Evolutionary conservation across 2,888 invertebrate genomes (phyloP), one percentile per base, ranked within the genome.

Genomic region (Buathra laborator): DNA sequence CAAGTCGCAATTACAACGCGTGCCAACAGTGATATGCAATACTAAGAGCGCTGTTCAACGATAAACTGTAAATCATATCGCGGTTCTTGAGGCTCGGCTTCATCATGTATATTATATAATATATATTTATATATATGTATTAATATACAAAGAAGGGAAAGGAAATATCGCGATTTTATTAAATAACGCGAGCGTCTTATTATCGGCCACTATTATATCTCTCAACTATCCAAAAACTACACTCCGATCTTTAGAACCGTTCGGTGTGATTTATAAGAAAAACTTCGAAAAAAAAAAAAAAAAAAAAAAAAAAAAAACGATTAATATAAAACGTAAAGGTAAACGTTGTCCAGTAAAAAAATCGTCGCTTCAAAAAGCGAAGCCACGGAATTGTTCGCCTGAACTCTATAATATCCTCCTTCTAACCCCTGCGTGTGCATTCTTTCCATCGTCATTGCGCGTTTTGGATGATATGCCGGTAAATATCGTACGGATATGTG

Each of bases 41-140:
- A 64, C 56, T 84, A 67, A 77, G 77, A 81, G 81, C 71, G 51
- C 74, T 85, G 80, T 70, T 83, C 80, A 86, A 86, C 87, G 76
- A 84, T 80, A 56, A 86, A 86, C 81, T 83, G 81, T 78, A 83
- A 86, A 87, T 81, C 29, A 85, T 66, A 82, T 85, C 70, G 80
- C 77, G 79, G 53, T 81, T 79, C 81, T 83, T 80, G 75, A 79
- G 83, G 83, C 83, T 83, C 83, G 83, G 83, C 83, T 83, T 80
- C 70, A 77, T 77, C 66, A 72, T 76, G 66, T 66, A 82, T 67
- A 81, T 74, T 44, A 53, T 80, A 80, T 72, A 71, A 62, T 62
- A 16, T 14, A 56, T 72, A 80, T 67, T 67, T 72, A 68, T 74
- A 81, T 74, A 77, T 77, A 16, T 75, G 62, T 68, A 74, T 72